Evolutionary conservation across 2,797 vertebrate genomes (phyloP), one percentile per base, ranked within the genome.

Genomic region (Chelon auratus): DNA sequence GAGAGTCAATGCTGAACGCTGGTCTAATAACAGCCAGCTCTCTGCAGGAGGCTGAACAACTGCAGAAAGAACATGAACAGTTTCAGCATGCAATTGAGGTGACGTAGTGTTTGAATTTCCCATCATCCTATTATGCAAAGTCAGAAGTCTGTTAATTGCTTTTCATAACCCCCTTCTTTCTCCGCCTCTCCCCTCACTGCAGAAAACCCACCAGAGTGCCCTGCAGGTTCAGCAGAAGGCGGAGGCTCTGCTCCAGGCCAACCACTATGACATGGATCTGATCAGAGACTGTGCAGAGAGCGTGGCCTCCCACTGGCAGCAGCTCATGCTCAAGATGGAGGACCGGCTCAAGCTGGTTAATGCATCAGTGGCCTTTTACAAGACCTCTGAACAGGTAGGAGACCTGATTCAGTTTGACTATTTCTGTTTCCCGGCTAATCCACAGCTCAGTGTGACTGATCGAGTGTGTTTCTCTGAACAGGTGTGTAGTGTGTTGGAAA

Each of bases 11-110:
- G 98, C 86, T 99, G 60, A 99, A 99, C 1, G 98, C 98, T 0
- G 97, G 97, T 11, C 92, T 99, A 5, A 99, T 99, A 89, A 99
- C 97, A 1, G 98, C 97, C 72, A 99, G 98, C 89, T 99, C 97
- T 0, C 89, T 99, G 60, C 97, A 98, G 87, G 98, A 99, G 82
- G 98, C 98, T 0, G 98, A 99, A 47, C 98, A 99, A 74, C 95
- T 99, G 42, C 98, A 99, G 92, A 93, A 97, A 72, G 97, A 99
- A 47, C 98, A 99, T 0, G 98, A 99, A 71, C 98, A 99, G 87
- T 99, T 99, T 87, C 98, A 99, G 79, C 98, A 99, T 0, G 98
- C 98, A 74, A 99, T 99, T 17, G 98, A 99, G 96, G 98, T 99
- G 89, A 65, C 63, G 1, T 2, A 0, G 4, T 0, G 43, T 59